These are phyloP conservation scores for Diadromus collaris DNA, from an alignment of 2,888 invertebrate genomes.

Conservation along the genomic window DNA sequence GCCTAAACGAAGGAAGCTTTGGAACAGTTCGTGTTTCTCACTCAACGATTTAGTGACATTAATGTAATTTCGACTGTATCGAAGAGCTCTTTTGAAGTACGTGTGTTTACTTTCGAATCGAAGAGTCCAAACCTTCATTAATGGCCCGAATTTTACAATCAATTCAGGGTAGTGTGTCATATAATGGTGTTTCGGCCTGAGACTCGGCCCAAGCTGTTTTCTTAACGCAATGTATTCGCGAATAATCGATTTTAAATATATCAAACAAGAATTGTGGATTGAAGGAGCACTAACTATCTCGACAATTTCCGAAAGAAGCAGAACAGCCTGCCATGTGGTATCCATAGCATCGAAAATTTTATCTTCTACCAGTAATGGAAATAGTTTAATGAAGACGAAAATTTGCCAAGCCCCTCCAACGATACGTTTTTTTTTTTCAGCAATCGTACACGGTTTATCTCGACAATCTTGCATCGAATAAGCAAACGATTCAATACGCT, in stretches of 20 bases:
- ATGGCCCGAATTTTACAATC: conserved; percentile 59
- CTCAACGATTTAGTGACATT: conserved; percentile 54
- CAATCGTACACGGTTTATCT: conserved; percentile 17
- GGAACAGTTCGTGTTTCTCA: conserved; percentile 53
- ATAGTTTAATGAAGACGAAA: conserved; percentile 44
- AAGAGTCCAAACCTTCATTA: conserved; percentile 59
- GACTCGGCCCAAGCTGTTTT: conserved; percentile 25
- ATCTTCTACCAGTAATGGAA: conserved; percentile 44
- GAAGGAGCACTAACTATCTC: conserved; percentile 51
- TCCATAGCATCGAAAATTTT: conserved; percentile 42
- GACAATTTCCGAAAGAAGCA: conserved; percentile 50
- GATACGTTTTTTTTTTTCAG: conserved; percentile 11
- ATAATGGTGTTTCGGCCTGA: conserved; percentile 61
- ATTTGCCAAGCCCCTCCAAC: conserved; percentile 51
- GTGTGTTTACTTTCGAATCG: conserved; percentile 65
- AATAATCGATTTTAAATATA: conserved; percentile 37
- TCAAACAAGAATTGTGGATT: conserved; percentile 39
- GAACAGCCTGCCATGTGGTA: conserved; percentile 37
- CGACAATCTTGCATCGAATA: conserved; percentile 24
- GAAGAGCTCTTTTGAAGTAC: conserved; percentile 60
- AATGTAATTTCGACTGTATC: conserved; percentile 58
- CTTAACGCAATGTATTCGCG: conserved; percentile 39
- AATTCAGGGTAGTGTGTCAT: conserved; percentile 53
- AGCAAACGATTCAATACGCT: conserved; percentile 15
- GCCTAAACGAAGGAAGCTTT: conserved; percentile 51